These are phyloP conservation scores for Callionymus lyra DNA, from an alignment of 2,113 vertebrate genomes.

Conservation along the genomic window DNA sequence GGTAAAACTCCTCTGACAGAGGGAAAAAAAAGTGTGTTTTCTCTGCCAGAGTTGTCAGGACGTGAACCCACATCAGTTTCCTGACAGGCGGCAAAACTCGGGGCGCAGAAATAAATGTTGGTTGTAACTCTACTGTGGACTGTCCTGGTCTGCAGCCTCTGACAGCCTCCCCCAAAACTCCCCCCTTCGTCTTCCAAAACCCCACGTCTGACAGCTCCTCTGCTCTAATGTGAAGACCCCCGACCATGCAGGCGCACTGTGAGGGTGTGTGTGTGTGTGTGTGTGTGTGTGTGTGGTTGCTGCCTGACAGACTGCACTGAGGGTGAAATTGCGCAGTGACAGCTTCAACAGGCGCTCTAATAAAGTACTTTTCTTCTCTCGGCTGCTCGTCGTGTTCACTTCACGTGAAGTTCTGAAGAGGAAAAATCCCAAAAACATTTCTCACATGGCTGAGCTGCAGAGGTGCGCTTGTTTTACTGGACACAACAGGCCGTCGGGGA, in stretches of 20 bases:
- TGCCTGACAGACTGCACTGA: constrained; percentile 29
- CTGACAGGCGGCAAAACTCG: constrained; percentile 34
- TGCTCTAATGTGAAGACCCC: constrained; percentile 23
- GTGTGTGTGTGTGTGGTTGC: constrained; percentile 8
- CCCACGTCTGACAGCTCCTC: constrained; percentile 32
- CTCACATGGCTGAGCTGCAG: constrained; percentile 26
- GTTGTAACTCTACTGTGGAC: constrained; percentile 56
- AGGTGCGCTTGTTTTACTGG: constrained; percentile 24
- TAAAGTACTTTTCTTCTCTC: constrained; percentile 50
- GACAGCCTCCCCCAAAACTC: constrained; percentile 18
- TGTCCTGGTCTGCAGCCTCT: constrained; percentile 37
- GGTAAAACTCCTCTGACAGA: constrained; percentile 15
- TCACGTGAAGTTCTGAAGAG: constrained; percentile 9
- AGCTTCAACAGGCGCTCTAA: constrained; percentile 48
- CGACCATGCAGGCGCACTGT: constrained; percentile 1
- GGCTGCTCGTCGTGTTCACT: constrained; percentile 16
- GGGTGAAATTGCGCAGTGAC: constrained; percentile 49
- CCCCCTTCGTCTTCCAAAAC: constrained; percentile 4
- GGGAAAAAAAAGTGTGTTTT: constrained; percentile 35
- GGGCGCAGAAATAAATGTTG: constrained; percentile 44
- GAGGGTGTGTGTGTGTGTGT: not conserved
- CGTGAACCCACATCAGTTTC: constrained; percentile 21
- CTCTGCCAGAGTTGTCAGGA: constrained; percentile 24
- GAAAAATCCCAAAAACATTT: constrained; percentile 8
- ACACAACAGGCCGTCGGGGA: not conserved